Evolutionary conservation across 2,797 vertebrate genomes (phyloP), one percentile per base, ranked within the genome.

Genomic region (Molothrus aeneus): DNA sequence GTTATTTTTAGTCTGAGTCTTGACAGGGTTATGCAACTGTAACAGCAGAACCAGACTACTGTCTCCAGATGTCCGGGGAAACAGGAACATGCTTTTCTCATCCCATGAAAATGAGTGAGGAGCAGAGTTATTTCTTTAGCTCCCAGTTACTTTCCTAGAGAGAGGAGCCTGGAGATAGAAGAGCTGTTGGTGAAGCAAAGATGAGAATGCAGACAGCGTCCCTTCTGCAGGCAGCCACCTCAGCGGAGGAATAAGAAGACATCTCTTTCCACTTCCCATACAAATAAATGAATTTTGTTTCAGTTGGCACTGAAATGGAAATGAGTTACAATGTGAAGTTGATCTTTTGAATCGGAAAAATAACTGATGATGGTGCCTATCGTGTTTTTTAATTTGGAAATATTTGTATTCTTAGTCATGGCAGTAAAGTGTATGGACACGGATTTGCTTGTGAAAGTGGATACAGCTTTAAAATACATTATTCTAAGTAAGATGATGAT

Each of bases 1-100:
- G 81, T 93, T 97, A 95, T 96, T 97, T 97, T 95, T 97, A 94
- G 92, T 63, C 70, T 59, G 66, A 90, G 70, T 65, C 71, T 95
- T 94, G 73, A 59, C 66, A 81, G 59, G 51, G 71, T 97, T 95
- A 86, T n/a, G 92, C 92, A 95, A 91, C 93, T 40, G 50, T 54
- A 54, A 45, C 82, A 80, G 90, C 77, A 86, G 66, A 83, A 84
- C 50, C 2, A 13, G 36, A n/a, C 50, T 60, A 26, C 82, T 63
- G 65, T 72, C 59, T 90, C 85, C 59, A 11, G 72, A 90, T 79
- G 77, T 96, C 90, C 22, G 0, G 45, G 75, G 82, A 43, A 81
- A 70, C 73, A 83, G 80, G 89, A 95, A 94, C 85, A n/a, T 0
- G 11, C 91, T 80, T 91, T 94, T 94, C 85, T 92, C 70, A 81